Percentiles rank a stretch among this genome's conserved stretches.
These are phyloP conservation scores for Plodia interpunctella DNA, from an alignment of 1,140 invertebrate genomes.

Conservation along the genomic window DNA sequence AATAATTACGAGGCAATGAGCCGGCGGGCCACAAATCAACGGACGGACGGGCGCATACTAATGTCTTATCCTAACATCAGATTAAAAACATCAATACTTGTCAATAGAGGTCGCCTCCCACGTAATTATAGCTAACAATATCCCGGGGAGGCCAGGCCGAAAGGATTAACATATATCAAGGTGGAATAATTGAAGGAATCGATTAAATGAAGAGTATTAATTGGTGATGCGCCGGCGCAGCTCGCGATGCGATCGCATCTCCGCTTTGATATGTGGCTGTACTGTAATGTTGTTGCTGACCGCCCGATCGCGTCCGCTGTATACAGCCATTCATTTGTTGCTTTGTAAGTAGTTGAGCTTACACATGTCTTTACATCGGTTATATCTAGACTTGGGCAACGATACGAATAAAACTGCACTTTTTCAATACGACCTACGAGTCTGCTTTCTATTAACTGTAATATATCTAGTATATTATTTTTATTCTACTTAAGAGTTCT, in stretches of 20 bases:
- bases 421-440: too few relatives aligned
- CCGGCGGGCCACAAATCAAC: conserved; percentile 65
- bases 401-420: too few relatives aligned
- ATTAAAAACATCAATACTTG: conserved; percentile 76
- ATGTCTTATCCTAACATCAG: conserved; percentile 73
- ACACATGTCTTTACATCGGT: neutral
- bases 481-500: too few relatives aligned
- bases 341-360: conserved; percentile 6
- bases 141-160: conserved; percentile 56
- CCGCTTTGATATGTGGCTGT: conserved; percentile 34
- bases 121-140: conserved; percentile 73
- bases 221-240: conserved; percentile 67
- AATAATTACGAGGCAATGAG: conserved; percentile 72
- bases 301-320: conserved; percentile 4
- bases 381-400: neutral
- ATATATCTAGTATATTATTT: too few relatives aligned
- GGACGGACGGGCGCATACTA: conserved; percentile 63
- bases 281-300: conserved; percentile 29
- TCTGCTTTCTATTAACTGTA: too few relatives aligned
- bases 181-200: conserved; percentile 72
- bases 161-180: conserved; percentile 72
- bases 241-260: conserved; percentile 31
- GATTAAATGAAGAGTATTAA: conserved; percentile 74
- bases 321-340: conserved; percentile 23
- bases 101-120: conserved; percentile 71